Conservation (phyloP, 2,888 invertebrate genomes). For the Resseliella maxima region DNA sequence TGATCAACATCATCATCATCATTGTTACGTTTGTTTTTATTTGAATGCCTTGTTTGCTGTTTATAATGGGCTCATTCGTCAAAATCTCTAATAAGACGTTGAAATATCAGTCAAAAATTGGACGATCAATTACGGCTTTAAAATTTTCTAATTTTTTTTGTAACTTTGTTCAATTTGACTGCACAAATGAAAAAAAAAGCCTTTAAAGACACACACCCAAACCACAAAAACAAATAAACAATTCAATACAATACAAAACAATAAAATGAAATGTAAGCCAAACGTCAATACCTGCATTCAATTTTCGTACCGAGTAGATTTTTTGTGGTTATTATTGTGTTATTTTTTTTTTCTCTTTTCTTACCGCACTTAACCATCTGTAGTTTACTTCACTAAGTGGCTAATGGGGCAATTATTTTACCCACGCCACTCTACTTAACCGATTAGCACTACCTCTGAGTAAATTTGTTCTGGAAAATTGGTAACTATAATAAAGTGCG, state of each 20-base stretch:
- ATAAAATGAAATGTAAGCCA: conserved; percentile 53
- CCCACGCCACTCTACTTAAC: conserved; percentile 53
- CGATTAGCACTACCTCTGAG: conserved; percentile 40
- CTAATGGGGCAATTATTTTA: conserved; percentile 53
- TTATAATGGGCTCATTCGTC: conserved; percentile 36
- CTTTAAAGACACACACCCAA: background rate
- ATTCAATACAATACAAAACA: background rate
- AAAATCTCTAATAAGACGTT: conserved; percentile 28
- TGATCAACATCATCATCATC: background rate
- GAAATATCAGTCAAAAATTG: conserved; percentile 9
- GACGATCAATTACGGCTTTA: conserved; percentile 14
- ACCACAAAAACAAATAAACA: background rate
- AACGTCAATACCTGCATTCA: conserved; percentile 46
- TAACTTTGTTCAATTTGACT: too few relatives aligned
- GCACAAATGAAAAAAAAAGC: background rate
- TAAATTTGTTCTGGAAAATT: conserved; percentile 51
- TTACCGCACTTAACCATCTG: conserved; percentile 28
- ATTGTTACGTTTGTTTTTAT: background rate
- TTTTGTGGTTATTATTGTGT: background rate
- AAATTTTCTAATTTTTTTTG: too few relatives aligned
- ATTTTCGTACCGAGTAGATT: conserved; percentile 23
- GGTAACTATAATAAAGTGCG: conserved; percentile 50
- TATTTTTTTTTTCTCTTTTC: conserved; percentile 8
- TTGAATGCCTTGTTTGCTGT: background rate
- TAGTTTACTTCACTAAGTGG: conserved; percentile 39